A percentile compares a stretch with the other conserved stretches of the same genome.
Conservation (phyloP, 2,888 invertebrate species). For the Lypha dubia region DNA sequence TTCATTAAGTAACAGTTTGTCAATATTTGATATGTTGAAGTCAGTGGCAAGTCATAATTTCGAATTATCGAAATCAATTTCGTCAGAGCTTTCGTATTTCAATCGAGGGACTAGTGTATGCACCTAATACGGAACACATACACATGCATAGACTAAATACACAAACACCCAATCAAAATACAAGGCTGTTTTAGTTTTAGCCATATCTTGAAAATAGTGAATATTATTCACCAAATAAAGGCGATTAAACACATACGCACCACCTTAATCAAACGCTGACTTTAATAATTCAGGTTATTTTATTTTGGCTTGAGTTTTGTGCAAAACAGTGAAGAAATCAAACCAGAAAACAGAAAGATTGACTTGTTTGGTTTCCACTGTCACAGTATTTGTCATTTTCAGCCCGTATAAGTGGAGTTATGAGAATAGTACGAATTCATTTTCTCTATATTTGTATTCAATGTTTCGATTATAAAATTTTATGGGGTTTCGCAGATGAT, state of each 20-base stretch:
- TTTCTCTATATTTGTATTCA: background rate
- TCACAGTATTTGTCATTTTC: conserved; percentile 15
- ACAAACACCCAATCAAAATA: background rate
- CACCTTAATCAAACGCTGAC: background rate
- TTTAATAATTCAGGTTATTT: conserved; percentile 54
- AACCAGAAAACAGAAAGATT: background rate
- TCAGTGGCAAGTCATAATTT: no score
- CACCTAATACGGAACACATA: background rate
- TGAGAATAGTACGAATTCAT: conserved; percentile 11
- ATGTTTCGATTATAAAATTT: conserved; percentile 1
- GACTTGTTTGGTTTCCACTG: conserved; percentile 27
- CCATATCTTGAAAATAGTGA: background rate
- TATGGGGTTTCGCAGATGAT: conserved; percentile 29
- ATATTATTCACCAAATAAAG: conserved; percentile 33
- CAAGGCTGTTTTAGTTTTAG: conserved; percentile 59
- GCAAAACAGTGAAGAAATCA: background rate
- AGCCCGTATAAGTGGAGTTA: conserved; percentile 3
- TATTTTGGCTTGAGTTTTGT: background rate
- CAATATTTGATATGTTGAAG: background rate
- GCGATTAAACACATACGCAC: background rate
- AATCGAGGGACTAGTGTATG: background rate
- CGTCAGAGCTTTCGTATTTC: background rate
- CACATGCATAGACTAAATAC: no score
- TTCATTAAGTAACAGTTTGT: no score
- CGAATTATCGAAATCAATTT: background rate